Conservation (phyloP, 2,113 vertebrate species). For the Chamaea fasciata region DNA sequence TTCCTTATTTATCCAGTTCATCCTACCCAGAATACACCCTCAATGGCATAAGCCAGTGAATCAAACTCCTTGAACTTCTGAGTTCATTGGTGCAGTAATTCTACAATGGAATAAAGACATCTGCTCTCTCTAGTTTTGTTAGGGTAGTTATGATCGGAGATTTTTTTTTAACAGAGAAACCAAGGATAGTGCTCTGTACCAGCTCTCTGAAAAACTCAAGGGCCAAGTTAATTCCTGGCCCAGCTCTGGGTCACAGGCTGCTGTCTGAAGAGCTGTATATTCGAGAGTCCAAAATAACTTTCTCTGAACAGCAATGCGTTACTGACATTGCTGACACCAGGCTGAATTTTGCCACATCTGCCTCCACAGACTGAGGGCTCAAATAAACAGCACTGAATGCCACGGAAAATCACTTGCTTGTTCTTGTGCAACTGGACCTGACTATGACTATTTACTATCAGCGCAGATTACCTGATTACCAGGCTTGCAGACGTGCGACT, state of each 20-base stretch:
- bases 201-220: neutral
- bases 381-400: neutral
- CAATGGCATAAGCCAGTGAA: neutral
- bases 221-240: neutral
- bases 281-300: neutral
- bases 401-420: neutral
- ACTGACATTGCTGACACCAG: neutral
- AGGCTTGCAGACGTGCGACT: neutral
- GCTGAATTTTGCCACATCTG: constrained; percentile 9
- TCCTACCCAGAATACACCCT: neutral
- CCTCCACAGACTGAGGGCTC: neutral
- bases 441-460: neutral
- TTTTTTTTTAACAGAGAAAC: neutral
- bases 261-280: neutral
- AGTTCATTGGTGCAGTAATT: neutral
- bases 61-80: constrained; percentile 21
- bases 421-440: neutral
- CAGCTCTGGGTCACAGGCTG: neutral
- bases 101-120: neutral
- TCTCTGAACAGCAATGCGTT: fast-evolving
- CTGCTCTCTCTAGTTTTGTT: neutral
- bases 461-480: neutral
- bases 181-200: neutral
- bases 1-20: constrained; percentile 9
- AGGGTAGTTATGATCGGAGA: neutral